phyloP scores from a whole-genome alignment of 2,888 invertebrate genomes.

The Tetragonula carbonaria region DNA sequence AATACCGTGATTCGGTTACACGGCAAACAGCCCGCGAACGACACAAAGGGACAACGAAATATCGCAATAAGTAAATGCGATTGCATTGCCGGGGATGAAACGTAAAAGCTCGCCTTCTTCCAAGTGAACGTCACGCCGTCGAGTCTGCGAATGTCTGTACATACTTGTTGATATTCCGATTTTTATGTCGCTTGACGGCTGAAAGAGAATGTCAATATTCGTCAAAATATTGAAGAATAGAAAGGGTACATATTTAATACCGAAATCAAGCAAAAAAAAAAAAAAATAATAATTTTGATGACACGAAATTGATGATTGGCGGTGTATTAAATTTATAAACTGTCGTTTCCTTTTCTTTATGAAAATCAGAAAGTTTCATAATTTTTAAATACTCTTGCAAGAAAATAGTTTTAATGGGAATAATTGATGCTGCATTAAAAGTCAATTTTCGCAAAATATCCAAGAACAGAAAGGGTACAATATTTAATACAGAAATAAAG shows the following conservation, averaged over 20 bases:
- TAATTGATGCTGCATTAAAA: too few relatives aligned
- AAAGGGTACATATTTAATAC: neutral
- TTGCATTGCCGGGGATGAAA: conserved; percentile 24
- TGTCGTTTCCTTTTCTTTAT: neutral
- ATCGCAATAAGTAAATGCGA: conserved; percentile 44
- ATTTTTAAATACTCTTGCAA: too few relatives aligned
- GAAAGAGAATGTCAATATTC: too few relatives aligned
- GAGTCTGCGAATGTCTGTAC: neutral
- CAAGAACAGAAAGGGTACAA: too few relatives aligned
- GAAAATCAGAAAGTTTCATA: neutral
- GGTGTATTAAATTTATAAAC: neutral
- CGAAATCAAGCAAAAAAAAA: too few relatives aligned
- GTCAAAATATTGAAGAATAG: too few relatives aligned
- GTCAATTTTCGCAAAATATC: too few relatives aligned
- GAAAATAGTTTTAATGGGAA: too few relatives aligned
- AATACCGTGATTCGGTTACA: neutral
- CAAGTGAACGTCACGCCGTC: conserved; percentile 20
- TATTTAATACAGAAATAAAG: neutral
- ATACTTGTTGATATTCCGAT: neutral
- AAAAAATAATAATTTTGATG: too few relatives aligned
- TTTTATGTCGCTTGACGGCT: neutral
- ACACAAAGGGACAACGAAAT: neutral
- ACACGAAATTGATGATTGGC: too few relatives aligned
- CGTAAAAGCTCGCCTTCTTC: conserved; percentile 43
- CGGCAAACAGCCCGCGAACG: neutral